Evolutionary conservation across 1,140 invertebrate species (phyloP), one percentile per base, ranked within the genome.

Genomic region (Pogonognathellus flavescens): DNA sequence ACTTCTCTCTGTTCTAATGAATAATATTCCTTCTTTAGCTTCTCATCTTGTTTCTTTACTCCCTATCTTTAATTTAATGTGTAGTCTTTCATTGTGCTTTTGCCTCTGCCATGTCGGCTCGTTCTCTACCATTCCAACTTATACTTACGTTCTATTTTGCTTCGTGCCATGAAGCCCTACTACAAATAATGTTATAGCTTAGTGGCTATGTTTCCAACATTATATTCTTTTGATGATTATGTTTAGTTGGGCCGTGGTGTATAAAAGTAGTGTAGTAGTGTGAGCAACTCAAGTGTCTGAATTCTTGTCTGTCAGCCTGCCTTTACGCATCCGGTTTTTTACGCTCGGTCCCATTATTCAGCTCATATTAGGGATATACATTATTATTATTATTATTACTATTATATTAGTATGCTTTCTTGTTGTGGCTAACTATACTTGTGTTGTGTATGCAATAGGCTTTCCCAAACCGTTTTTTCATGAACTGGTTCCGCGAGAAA

Each of bases 291-390:
- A 70, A 70, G 66, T 70, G 70, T 50, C 70, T 76, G 70, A 49
- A 25, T 76, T 16, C 62, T 76, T 76, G 70, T 76, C 70, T 76
- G 70, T 49, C 70, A 50, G 70, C 70, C 16, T 76, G 70, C 41
- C 70, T 76, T 76, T 49, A 76, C 70, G 41, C 70, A 76, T 76
- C 70, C 70, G 70, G 70, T 76, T 49, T 50, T 76, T 76, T 76
- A 49, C 41, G n/a, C n/a, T 76, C 11, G 31, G 31, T 49, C 31
- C 41, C 70, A 76, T 41, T 41, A 25, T 76, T 76, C 49, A 76
- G 31, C 6, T 9, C 70, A 76, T 76, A 50, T 76, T n/a, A 41
- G 31, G 31, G 6, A 41, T 41, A 41, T 41, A 41, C 31, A 3
- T 41, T 41, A 41, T 41, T 41, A 41, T 41, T 41, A 41, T 41